phyloP scores from a whole-genome alignment of 2,888 invertebrate genomes.

The Leptopterna dolabrata region DNA sequence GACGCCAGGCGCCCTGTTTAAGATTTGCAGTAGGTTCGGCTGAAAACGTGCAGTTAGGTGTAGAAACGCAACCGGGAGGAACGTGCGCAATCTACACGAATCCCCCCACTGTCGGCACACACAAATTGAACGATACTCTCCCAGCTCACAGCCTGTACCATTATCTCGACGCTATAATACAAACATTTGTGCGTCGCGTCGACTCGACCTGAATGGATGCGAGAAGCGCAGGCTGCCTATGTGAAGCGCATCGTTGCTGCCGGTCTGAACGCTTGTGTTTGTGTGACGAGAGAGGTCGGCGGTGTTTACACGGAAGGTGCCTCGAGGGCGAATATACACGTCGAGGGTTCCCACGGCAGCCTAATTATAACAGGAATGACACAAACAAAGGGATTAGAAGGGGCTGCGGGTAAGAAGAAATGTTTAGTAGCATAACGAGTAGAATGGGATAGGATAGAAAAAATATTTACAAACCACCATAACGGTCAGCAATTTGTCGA shows the following conservation, averaged over 20 bases:
- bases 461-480: no score
- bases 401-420: neutral
- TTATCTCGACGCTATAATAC: neutral
- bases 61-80: neutral
- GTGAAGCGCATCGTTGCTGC: neutral
- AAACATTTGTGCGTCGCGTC: neutral
- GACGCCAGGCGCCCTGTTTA: no score
- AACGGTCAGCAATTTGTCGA: no score
- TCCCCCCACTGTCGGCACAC: neutral
- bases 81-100: neutral
- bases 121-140: neutral
- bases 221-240: neutral
- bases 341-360: neutral
- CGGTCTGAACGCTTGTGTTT: neutral
- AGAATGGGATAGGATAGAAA: neutral
- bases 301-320: neutral
- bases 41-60: neutral
- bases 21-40: no score
- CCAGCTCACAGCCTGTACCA: neutral
- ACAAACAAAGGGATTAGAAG: neutral
- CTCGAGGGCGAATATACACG: neutral
- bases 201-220: neutral
- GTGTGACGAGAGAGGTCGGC: neutral
- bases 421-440: neutral
- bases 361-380: neutral